A percentile compares a stretch with the other conserved stretches of the same genome.
These are phyloP conservation scores for Lomographa bimaculata DNA, from an alignment of 2,888 invertebrate species.

Conservation along the genomic window DNA sequence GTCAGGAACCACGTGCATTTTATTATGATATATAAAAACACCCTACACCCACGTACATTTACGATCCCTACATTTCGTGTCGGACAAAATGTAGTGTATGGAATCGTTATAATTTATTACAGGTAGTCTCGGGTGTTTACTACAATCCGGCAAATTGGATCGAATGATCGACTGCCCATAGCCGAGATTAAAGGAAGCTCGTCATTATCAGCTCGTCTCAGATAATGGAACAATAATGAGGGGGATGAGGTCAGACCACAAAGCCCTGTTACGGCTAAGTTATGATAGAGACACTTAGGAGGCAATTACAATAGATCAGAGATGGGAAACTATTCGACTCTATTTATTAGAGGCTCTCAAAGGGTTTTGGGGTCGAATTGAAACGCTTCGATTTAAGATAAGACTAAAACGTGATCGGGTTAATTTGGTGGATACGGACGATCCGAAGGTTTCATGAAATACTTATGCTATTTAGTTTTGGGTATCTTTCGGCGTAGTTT, in stretches of 20 bases:
- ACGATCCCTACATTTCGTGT: constrained; percentile 47
- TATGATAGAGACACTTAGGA: constrained; percentile 30
- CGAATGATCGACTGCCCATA: constrained; percentile 27
- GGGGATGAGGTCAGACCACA: constrained; percentile 22
- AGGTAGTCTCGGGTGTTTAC: constrained; percentile 15
- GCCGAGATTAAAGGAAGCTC: constrained; percentile 24
- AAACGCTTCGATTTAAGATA: constrained; percentile 23
- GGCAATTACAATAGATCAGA: constrained; percentile 29
- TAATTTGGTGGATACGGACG: constrained; percentile 15
- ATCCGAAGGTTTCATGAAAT: no score
- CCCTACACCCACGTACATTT: constrained; percentile 41
- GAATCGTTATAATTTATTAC: constrained; percentile 27
- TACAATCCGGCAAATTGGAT: constrained; percentile 22
- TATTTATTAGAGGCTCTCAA: constrained; percentile 28
- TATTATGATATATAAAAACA: constrained; percentile 66
- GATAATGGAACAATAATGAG: constrained; percentile 31
- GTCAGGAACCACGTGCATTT: constrained; percentile 59
- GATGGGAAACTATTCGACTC: constrained; percentile 16
- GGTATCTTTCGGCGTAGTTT: no score
- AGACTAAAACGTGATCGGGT: constrained; percentile 20
- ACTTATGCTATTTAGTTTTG: no score
- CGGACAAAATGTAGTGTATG: constrained; percentile 24
- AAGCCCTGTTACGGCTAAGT: constrained; percentile 20
- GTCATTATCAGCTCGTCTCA: constrained; percentile 18
- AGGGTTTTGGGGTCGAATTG: constrained; percentile 19